phyloP scores from a whole-genome alignment of 92 coral and sea anemone species.

The Parazoanthus darwini region DNA sequence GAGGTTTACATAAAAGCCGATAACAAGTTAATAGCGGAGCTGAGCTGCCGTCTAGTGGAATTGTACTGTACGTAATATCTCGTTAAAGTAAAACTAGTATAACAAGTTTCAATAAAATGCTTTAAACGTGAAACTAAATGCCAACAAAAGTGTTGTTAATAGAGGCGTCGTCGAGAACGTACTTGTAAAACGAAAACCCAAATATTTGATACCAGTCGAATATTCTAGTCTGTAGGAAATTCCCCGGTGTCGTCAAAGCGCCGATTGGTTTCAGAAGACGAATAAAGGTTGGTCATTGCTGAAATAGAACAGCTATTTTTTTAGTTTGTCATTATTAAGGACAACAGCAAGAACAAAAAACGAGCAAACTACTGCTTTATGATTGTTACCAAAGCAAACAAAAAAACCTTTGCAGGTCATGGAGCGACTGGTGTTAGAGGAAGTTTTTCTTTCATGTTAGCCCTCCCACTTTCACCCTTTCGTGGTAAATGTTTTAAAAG shows the following conservation, averaged over 20 bases:
- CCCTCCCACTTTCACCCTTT: too few relatives aligned
- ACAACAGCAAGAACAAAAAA: background rate
- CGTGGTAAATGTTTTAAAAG: too few relatives aligned
- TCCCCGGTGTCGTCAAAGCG: slow-evolving; percentile 18
- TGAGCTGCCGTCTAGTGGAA: background rate
- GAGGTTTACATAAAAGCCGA: background rate
- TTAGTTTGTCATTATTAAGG: too few relatives aligned
- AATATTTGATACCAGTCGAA: slow-evolving; percentile 20
- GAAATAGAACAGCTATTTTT: background rate
- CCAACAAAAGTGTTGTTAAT: background rate
- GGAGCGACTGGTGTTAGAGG: too few relatives aligned
- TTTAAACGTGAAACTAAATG: background rate
- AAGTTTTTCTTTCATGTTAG: too few relatives aligned
- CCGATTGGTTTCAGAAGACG: slow-evolving; percentile 30
- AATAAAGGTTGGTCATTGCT: slow-evolving; percentile 37
- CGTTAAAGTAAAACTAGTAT: background rate
- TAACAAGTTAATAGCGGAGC: too few relatives aligned
- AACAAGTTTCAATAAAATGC: background rate
- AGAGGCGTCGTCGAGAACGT: background rate
- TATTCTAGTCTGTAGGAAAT: slow-evolving; percentile 43
- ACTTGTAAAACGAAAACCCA: background rate
- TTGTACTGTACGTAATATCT: background rate
- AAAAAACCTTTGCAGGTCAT: too few relatives aligned
- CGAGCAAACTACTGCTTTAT: too few relatives aligned
- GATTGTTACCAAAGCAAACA: too few relatives aligned